phyloP scores from a whole-genome alignment of 2,888 invertebrate genomes.

The Congeria kusceri region DNA sequence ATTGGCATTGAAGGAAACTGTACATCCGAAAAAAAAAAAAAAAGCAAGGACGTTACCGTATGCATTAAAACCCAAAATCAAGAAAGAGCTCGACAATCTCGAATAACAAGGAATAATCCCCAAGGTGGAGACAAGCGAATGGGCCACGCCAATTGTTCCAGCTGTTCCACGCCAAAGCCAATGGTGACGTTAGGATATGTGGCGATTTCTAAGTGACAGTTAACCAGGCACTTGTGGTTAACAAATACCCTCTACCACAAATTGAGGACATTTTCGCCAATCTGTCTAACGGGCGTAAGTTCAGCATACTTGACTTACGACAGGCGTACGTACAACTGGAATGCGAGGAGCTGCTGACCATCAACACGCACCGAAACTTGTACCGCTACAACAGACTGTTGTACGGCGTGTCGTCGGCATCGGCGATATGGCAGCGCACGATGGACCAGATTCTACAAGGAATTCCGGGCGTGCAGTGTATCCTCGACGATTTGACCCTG shows the following conservation, averaged over 20 bases:
- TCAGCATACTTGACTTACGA: constrained; percentile 36
- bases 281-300: constrained; percentile 50
- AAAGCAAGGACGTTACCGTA: constrained; percentile 65
- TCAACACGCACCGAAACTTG: constrained; percentile 56
- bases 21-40: constrained; percentile 50
- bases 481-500: constrained; percentile 28
- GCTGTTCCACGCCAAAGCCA: not conserved
- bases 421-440: constrained; percentile 62
- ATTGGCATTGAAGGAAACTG: constrained; percentile 34
- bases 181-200: constrained; percentile 56
- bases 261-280: constrained; percentile 68
- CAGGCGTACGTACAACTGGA: constrained; percentile 34
- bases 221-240: constrained; percentile 71
- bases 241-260: constrained; percentile 71
- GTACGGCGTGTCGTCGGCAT: constrained; percentile 63
- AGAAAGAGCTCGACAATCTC: constrained; percentile 21
- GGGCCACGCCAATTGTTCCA: constrained; percentile 24
- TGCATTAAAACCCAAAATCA: constrained; percentile 38
- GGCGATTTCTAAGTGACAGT: constrained; percentile 71
- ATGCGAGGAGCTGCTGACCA: constrained; percentile 16
- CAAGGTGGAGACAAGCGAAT: constrained; percentile 22
- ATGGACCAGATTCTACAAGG: constrained; percentile 70
- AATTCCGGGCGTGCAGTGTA: constrained; percentile 45
- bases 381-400: constrained; percentile 61
- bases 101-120: constrained; percentile 20